Percentiles rank a stretch among this genome's conserved stretches.
Evolutionary conservation across 2,888 invertebrate species (phyloP).

Genomic region (Fragum fragum): DNA sequence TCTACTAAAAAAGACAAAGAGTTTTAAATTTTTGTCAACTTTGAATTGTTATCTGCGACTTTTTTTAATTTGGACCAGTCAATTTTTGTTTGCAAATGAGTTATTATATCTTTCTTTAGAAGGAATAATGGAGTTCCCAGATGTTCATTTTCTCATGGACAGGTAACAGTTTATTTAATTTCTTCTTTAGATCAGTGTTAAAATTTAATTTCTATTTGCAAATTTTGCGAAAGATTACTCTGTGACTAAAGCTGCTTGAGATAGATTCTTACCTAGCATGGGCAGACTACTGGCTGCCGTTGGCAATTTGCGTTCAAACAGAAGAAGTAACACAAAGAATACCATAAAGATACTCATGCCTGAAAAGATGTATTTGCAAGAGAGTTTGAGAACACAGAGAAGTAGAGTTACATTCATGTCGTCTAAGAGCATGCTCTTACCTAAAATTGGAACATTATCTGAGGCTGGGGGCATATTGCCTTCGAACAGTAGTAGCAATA

Average conservation of each 20-base stretch:
- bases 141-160: too few relatives aligned
- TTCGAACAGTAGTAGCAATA: constrained; percentile 83
- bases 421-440: constrained; percentile 68
- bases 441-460: constrained; percentile 82
- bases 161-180: too few relatives aligned
- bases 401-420: constrained; percentile 26
- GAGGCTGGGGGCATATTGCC: constrained; percentile 83
- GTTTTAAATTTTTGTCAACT: too few relatives aligned
- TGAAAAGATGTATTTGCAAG: constrained; percentile 58
- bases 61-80: too few relatives aligned
- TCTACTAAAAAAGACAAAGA: too few relatives aligned
- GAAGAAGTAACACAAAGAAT: constrained; percentile 83
- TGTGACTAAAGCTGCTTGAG: constrained; percentile 23
- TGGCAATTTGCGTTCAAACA: constrained; percentile 83
- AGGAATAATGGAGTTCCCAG: too few relatives aligned
- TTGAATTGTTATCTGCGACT: too few relatives aligned
- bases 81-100: too few relatives aligned
- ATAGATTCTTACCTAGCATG: constrained; percentile 78
- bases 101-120: too few relatives aligned
- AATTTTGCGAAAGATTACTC: background rate
- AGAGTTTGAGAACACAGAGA: constrained; percentile 27
- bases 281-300: constrained; percentile 82
- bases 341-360: constrained; percentile 85
- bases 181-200: too few relatives aligned
- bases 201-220: too few relatives aligned